Evolutionary conservation across 2,113 vertebrate species (phyloP).

Genomic region (Calyptomena viridis): DNA sequence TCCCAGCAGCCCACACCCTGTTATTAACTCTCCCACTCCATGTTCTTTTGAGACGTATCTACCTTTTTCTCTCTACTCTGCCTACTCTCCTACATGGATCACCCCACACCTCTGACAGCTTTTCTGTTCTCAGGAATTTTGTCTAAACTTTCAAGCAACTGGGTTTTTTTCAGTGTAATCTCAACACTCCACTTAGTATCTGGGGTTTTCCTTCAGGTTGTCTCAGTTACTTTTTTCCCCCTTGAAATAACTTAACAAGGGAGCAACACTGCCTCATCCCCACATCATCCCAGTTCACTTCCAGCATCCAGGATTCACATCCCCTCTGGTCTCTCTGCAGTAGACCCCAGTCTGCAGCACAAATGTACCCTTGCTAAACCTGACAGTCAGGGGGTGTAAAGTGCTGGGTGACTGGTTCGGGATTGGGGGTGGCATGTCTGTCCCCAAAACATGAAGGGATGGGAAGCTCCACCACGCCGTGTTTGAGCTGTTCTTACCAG

Average conservation of each 20-base stretch:
- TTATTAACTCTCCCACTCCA: slow-evolving; percentile 31
- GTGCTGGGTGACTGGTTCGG: not conserved
- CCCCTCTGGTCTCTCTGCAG: not conserved
- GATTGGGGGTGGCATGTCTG: accelerated
- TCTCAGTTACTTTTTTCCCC: not conserved
- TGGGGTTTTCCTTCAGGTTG: not conserved
- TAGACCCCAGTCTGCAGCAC: not conserved
- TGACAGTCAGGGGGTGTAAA: not conserved
- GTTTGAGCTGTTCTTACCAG: slow-evolving; percentile 78
- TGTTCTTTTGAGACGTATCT: not conserved
- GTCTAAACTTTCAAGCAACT: not conserved
- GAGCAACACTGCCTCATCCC: not conserved
- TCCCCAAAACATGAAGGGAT: accelerated
- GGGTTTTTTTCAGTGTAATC: not conserved
- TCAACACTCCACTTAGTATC: not conserved
- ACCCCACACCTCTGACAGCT: not conserved
- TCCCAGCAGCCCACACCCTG: slow-evolving; percentile 8
- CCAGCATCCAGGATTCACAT: not conserved
- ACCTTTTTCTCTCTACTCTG: not conserved
- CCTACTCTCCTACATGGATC: not conserved
- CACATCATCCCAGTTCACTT: not conserved
- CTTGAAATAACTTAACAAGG: not conserved
- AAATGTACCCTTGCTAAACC: not conserved
- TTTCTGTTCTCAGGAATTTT: not conserved
- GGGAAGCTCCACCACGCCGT: not conserved